Evolutionary conservation across 1,140 invertebrate species (phyloP).

Genomic region (Mesaphorura yosii): DNA sequence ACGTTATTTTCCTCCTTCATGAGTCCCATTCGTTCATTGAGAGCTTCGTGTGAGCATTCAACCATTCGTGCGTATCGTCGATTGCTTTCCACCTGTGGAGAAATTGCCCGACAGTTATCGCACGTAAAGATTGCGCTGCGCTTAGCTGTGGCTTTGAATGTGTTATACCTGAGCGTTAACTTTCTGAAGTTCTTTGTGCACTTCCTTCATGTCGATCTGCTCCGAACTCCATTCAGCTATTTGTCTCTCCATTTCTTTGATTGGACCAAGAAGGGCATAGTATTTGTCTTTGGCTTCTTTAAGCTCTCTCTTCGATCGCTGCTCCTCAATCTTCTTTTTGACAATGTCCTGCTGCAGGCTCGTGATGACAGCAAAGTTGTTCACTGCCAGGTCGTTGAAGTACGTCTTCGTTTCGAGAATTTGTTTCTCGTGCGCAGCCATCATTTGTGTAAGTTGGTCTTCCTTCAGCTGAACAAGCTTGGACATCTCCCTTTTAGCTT

Average conservation of each 20-base stretch:
- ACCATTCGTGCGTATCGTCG: conserved; percentile 9
- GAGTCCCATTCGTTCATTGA: conserved; percentile 38
- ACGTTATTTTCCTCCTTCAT: conserved; percentile 58
- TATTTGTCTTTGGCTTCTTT: conserved; percentile 6
- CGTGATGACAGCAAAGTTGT: conserved; percentile 72
- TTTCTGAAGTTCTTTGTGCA: background rate
- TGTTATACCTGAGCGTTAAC: background rate
- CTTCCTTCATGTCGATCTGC: background rate
- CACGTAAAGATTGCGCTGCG: background rate
- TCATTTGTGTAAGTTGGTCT: conserved; percentile 64
- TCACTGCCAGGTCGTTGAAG: conserved; percentile 84
- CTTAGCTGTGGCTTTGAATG: background rate
- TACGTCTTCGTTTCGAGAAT: conserved; percentile 83
- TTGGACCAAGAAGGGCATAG: background rate
- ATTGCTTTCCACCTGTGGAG: conserved; percentile 14
- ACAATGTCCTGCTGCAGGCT: conserved; percentile 77
- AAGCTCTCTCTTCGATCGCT: conserved; percentile 44
- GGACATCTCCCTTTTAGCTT: conserved; percentile 37
- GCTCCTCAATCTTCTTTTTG: conserved; percentile 63
- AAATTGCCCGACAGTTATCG: background rate
- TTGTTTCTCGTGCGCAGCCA: conserved; percentile 68
- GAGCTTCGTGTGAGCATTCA: conserved; percentile 10
- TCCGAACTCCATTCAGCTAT: background rate
- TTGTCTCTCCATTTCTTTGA: background rate
- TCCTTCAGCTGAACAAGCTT: conserved; percentile 82